phyloP scores from a whole-genome alignment of 1,140 invertebrate species.

The Danaus plexippus region DNA sequence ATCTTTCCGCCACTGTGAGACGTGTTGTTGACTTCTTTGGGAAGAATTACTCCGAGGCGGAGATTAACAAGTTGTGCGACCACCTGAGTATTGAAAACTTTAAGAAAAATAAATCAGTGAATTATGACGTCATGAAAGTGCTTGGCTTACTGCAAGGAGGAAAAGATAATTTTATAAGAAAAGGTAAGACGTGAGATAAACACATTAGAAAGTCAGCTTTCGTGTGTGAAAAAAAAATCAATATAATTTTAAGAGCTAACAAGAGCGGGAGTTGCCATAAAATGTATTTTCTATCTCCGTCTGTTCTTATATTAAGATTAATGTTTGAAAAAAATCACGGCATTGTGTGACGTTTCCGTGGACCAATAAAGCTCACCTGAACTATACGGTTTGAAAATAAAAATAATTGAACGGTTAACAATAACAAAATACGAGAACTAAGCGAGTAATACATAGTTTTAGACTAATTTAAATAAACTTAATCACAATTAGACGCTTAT shows the following conservation, averaged over 20 bases:
- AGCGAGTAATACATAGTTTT: too few relatives aligned
- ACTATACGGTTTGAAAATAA: not conserved
- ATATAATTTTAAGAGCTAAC: too few relatives aligned
- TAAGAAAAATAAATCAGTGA: slow-evolving; percentile 80
- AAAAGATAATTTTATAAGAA: slow-evolving; percentile 75
- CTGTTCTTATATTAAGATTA: too few relatives aligned
- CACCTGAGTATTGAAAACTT: slow-evolving; percentile 83
- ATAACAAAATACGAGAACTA: too few relatives aligned
- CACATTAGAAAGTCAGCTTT: too few relatives aligned
- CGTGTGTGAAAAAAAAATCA: too few relatives aligned
- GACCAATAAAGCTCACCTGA: not conserved
- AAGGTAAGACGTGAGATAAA: slow-evolving; percentile 44
- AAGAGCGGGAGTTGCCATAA: too few relatives aligned
- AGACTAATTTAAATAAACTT: too few relatives aligned
- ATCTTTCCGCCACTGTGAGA: slow-evolving; percentile 71
- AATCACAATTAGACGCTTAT: too few relatives aligned
- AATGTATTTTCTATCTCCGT: too few relatives aligned
- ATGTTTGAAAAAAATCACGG: too few relatives aligned
- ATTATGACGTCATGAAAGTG: slow-evolving; percentile 75
- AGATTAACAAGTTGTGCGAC: slow-evolving; percentile 72
- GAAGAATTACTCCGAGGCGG: slow-evolving; percentile 68
- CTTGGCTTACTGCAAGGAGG: slow-evolving; percentile 70
- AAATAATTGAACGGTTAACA: not conserved
- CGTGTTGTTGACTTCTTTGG: slow-evolving; percentile 75
- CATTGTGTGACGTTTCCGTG: too few relatives aligned